These are phyloP conservation scores for Merodon equestris DNA, from an alignment of 2,888 invertebrate species.

Conservation along the genomic window DNA sequence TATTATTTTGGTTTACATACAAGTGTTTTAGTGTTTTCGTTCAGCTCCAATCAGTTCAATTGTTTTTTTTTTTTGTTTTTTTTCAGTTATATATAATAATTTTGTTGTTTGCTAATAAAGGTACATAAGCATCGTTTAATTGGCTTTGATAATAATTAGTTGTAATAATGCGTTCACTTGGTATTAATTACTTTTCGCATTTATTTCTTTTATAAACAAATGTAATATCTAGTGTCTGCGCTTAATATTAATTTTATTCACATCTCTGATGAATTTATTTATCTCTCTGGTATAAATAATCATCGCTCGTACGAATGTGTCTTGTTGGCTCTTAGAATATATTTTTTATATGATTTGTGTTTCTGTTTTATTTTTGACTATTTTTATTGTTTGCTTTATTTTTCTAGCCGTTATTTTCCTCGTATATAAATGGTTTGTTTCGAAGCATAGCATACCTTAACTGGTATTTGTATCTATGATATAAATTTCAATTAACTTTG, in stretches of 20 bases:
- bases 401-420: slow-evolving; percentile 30
- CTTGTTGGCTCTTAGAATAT: slow-evolving; percentile 32
- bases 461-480: slow-evolving; percentile 29
- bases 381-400: slow-evolving; percentile 47
- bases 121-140: slow-evolving; percentile 69
- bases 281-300: slow-evolving; percentile 20
- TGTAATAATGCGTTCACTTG: slow-evolving; percentile 45
- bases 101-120: slow-evolving; percentile 68
- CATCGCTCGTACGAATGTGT: slow-evolving; percentile 45
- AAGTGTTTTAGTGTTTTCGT: slow-evolving; percentile 27
- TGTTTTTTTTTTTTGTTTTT: slow-evolving; percentile 20
- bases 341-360: background rate
- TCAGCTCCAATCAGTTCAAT: slow-evolving; percentile 63
- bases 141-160: slow-evolving; percentile 67
- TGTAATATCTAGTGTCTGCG: slow-evolving; percentile 58
- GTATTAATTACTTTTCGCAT: slow-evolving; percentile 6
- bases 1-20: slow-evolving; percentile 48
- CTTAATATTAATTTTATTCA: slow-evolving; percentile 50
- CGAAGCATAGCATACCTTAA: slow-evolving; percentile 60
- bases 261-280: slow-evolving; percentile 35
- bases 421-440: slow-evolving; percentile 29
- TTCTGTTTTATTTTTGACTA: slow-evolving; percentile 4
- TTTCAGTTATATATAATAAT: slow-evolving; percentile 56
- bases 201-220: slow-evolving; percentile 54
- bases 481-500: slow-evolving; percentile 57